These are phyloP conservation scores for Penaeus vannamei DNA, from an alignment of 1,140 invertebrate species.

Conservation along the genomic window DNA sequence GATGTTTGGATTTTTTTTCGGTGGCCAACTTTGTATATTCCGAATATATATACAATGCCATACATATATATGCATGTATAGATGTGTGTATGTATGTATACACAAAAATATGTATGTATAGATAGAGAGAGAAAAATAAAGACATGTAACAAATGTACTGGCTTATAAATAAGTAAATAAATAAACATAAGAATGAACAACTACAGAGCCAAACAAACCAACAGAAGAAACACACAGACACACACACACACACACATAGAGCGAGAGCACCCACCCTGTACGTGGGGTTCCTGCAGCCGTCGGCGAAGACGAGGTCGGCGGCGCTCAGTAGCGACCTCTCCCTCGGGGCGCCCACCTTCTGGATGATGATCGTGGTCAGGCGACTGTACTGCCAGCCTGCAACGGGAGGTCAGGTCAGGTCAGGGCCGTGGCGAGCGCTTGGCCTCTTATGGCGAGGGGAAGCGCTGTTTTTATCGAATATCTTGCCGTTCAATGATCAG, in stretches of 20 bases:
- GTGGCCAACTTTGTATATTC: no score
- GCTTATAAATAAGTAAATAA: background rate
- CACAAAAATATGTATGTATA: background rate
- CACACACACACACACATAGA: no score
- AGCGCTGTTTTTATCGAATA: no score
- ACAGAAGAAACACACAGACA: no score
- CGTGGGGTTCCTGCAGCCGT: conserved; percentile 77
- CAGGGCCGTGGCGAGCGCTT: no score
- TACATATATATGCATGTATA: no score
- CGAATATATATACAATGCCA: no score
- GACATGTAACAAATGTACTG: background rate
- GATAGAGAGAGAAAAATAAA: background rate
- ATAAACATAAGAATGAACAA: background rate
- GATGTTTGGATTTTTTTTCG: no score
- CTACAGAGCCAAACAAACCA: no score
- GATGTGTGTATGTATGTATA: no score
- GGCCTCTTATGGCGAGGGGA: no score
- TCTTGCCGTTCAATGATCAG: no score
- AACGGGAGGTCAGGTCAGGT: background rate
- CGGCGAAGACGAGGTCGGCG: conserved; percentile 73
- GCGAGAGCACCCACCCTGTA: conserved; percentile 70
- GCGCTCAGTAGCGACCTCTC: conserved; percentile 70
- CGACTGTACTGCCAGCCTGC: conserved; percentile 78
- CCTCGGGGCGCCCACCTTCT: conserved; percentile 70
- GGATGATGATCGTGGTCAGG: conserved; percentile 76